Evolutionary conservation across 2,888 invertebrate genomes (phyloP), one percentile per base, ranked within the genome.

Genomic region (Heteromurus nitidus): DNA sequence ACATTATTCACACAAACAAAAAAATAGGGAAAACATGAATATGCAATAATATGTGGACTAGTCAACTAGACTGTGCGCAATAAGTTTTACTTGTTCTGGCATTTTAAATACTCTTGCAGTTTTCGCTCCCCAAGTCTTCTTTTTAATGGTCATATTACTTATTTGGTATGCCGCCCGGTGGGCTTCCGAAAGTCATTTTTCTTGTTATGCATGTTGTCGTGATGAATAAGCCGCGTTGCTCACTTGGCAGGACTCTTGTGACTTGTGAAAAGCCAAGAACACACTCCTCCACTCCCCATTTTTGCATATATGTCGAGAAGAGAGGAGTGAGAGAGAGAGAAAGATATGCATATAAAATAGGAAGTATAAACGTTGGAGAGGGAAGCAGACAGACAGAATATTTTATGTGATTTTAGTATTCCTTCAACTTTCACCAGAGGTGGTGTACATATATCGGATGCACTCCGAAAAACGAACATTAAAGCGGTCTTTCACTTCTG

Each of bases 181-280:
- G 58, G 70, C 70, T 79, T 79, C 79, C 79, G 79, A 79, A 70
- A 70, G 36, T 55, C 70, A 72, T 79, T 79, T 70, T 72, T 76
- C 76, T 76, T 76, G 58, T 60, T 76, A 44, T 76, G 58, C 68
- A 68, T 60, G 72, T 5, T 9, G 60, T 60, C n/a, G n/a, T n/a
- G n/a, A n/a, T n/a, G n/a, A n/a, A n/a, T n/a, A n/a, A n/a, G n/a
- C n/a, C n/a, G n/a, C n/a, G 28, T 30, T 60, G 60, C 60, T 31
- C 30, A 31, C 22, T 36, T 65, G 24, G 24, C 44, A 30, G n/a
- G 18, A 50, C 7, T 60, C 18, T 28, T 47, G 47, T 16, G 47
- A n/a, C n/a, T n/a, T 3, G n/a, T 9, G 36, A 36, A 36, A 36
- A 50, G n/a, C 16, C 5, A 16, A 5, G n/a, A 5, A 20, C 50